These are phyloP conservation scores for Leptinotarsa peninsularis DNA, from an alignment of 2,888 invertebrate species.

Conservation along the genomic window DNA sequence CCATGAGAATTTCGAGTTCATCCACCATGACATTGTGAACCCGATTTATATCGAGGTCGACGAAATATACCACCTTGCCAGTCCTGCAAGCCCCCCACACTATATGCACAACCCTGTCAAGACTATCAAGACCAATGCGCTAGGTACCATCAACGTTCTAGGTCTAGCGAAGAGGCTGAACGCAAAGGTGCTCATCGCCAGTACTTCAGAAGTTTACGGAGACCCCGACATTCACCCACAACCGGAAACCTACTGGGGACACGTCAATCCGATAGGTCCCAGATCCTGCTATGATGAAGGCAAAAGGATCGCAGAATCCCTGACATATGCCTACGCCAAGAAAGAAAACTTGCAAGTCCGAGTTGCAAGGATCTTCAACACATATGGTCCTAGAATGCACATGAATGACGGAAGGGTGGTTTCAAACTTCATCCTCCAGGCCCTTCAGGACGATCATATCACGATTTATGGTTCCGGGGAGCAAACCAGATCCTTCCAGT, in stretches of 20 bases:
- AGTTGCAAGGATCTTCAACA: constrained; percentile 98
- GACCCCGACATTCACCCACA: constrained; percentile 99
- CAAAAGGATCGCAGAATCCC: constrained; percentile 96
- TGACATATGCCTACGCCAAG: constrained; percentile 96
- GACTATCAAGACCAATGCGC: constrained; percentile 99
- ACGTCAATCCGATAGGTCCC: constrained; percentile 98
- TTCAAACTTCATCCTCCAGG: constrained; percentile 98
- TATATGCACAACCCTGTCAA: constrained; percentile 99
- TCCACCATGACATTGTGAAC: constrained; percentile 99
- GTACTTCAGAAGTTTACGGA: constrained; percentile 99
- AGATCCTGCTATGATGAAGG: constrained; percentile 99
- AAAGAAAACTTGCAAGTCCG: constrained; percentile 96
- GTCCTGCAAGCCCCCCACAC: constrained; percentile 98
- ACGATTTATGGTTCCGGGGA: constrained; percentile 91
- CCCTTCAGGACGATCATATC: constrained; percentile 92
- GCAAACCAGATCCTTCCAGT: constrained; percentile 97
- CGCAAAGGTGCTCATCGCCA: constrained; percentile 93
- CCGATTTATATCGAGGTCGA: constrained; percentile 97
- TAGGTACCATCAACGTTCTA: constrained; percentile 94
- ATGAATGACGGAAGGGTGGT: constrained; percentile 98
- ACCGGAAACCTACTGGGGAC: constrained; percentile 98
- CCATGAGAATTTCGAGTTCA: constrained; percentile 98
- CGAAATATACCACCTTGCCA: constrained; percentile 98
- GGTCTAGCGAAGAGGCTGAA: constrained; percentile 93
- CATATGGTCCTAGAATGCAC: constrained; percentile 99